A percentile compares a stretch with the other conserved stretches of the same genome.
These are phyloP conservation scores for Bucorvus abyssinicus DNA, from an alignment of 2,797 vertebrate species.

Conservation along the genomic window DNA sequence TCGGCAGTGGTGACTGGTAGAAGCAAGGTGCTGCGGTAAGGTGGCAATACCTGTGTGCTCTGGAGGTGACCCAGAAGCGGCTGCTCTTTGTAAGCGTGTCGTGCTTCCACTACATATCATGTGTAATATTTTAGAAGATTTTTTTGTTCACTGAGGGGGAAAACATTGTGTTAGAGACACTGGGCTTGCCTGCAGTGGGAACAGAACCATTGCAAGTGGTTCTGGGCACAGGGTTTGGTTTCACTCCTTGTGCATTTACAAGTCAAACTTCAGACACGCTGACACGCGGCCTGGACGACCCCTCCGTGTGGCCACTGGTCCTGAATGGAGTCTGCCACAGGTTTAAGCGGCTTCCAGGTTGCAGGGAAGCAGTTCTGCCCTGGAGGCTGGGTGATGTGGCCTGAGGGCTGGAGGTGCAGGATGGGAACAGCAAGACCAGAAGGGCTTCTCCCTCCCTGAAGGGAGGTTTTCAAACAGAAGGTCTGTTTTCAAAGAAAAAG, in stretches of 20 bases:
- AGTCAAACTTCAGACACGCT: not conserved
- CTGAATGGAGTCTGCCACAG: not conserved
- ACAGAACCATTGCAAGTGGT: not conserved
- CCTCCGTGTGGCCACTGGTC: not conserved
- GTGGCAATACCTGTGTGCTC: not conserved
- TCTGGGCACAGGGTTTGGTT: not conserved
- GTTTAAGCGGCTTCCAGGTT: not conserved
- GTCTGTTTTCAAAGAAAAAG: not conserved
- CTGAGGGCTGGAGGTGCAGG: not conserved
- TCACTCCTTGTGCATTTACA: not conserved
- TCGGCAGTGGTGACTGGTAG: not conserved
- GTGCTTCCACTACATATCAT: not conserved
- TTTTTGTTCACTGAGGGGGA: not conserved
- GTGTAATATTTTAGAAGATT: not conserved
- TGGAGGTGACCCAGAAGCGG: not conserved
- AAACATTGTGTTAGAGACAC: not conserved
- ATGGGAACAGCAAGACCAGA: not conserved
- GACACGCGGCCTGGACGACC: not conserved
- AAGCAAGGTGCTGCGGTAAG: not conserved
- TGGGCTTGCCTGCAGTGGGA: accelerated
- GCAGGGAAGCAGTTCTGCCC: not conserved
- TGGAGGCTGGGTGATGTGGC: accelerated
- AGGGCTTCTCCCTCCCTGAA: not conserved
- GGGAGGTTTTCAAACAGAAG: not conserved
- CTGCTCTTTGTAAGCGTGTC: not conserved